Conservation (phyloP, 2,113 vertebrate genomes). For the Anser brachyrhynchus region DNA sequence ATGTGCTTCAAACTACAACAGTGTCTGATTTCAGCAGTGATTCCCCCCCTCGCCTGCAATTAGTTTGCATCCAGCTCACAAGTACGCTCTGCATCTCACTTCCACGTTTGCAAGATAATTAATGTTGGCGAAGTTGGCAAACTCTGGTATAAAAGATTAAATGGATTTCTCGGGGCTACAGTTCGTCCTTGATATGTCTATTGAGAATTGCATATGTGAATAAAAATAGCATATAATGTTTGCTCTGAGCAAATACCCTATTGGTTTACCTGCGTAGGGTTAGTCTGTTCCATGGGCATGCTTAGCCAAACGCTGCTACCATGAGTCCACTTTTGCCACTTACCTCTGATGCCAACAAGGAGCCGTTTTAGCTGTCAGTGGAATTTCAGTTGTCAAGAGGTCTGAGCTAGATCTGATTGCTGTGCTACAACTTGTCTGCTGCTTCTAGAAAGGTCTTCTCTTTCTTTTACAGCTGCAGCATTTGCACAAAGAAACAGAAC, state of each 20-base stretch:
- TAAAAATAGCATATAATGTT: background rate
- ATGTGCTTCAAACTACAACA: background rate
- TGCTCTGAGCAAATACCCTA: background rate
- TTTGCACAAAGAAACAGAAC: conserved; percentile 97
- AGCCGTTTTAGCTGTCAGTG: background rate
- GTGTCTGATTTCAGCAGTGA: background rate
- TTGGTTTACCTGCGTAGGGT: background rate
- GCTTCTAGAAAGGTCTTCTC: background rate
- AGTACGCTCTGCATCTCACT: background rate
- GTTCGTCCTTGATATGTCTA: background rate
- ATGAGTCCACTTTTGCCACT: background rate
- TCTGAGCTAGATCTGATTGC: background rate
- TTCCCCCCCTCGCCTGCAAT: background rate
- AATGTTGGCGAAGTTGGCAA: background rate
- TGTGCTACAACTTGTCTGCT: background rate
- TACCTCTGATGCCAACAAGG: background rate
- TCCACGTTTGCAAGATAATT: background rate
- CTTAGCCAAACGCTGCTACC: background rate
- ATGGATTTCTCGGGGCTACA: background rate
- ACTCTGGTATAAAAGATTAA: background rate
- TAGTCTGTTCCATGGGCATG: background rate
- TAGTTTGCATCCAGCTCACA: background rate
- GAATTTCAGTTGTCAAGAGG: background rate
- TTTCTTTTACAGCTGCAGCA: conserved; percentile 87
- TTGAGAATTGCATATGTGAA: background rate